Evolutionary conservation across 1,140 invertebrate genomes (phyloP), one percentile per base, ranked within the genome.

Genomic region (Drosophila chauvacae): DNA sequence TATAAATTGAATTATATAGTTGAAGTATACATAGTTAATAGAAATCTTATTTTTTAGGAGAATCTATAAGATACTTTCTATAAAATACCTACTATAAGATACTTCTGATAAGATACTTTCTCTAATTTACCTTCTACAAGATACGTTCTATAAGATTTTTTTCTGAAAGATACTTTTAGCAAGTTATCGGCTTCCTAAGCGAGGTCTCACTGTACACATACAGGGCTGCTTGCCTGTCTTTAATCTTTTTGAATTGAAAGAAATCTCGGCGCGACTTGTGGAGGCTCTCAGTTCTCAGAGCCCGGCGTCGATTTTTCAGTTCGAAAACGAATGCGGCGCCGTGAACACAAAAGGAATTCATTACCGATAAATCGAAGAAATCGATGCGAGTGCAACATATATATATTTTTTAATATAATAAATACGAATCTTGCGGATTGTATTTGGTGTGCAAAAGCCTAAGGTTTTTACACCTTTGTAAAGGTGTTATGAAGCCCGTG

Each of bases 181-280:
- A 11, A 11, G 0, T 11, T 35, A 4, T 35, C 0, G 33, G 1
- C 33, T 13, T 10, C 14, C 42, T 1, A 5, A 44, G 6, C 18
- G 11, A 13, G 35, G 35, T 37, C 35, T 56, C 53, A 56, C 53
- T 56, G 53, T 56, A 56, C 20, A n/a, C 45, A 33, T 47, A 28
- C 45, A 35, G 47, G 55, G 66, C 74, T 65, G 41, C 47, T 57
- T 48, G 56, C 55, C 55, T 47, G 74, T 44, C 75, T 77, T 86
- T 86, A 86, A 86, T 86, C 83, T 86, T 83, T 86, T 88, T 88
- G 70, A 88, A 88, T 86, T 83, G 84, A 80, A 86, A 88, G 83
- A 87, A 87, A 87, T 87, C 83, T 87, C 80, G 71, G 61, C 74
- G 48, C 51, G 75, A 69, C 80, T 81, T 60, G 53, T 26, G 44